Evolutionary conservation across 2,888 invertebrate species (phyloP).

Genomic region (Tenthredo notha): DNA sequence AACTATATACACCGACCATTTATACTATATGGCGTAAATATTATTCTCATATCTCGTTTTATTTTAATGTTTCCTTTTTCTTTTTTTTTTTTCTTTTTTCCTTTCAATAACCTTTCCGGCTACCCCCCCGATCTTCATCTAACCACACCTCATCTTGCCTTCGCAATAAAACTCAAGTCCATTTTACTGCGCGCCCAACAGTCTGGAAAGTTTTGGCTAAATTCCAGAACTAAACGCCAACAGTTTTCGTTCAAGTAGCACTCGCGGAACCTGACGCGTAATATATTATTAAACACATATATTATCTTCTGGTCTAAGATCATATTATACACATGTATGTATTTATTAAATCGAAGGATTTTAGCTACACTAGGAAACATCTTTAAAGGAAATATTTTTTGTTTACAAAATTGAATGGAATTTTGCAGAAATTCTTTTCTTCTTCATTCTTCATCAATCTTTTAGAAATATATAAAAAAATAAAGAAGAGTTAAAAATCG

Average conservation of each 20-base stretch:
- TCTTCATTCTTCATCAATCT: background rate
- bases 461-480: too few relatives aligned
- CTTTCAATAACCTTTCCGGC: conserved; percentile 31
- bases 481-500: too few relatives aligned
- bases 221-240: conserved; percentile 65
- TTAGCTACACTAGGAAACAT: background rate
- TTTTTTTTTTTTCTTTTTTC: background rate
- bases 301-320: background rate
- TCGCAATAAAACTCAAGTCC: background rate
- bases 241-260: conserved; percentile 28
- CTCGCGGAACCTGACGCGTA: conserved; percentile 9
- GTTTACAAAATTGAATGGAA: background rate
- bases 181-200: conserved; percentile 69
- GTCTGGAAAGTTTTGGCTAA: conserved; percentile 75
- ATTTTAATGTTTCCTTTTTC: background rate
- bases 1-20: background rate
- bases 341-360: background rate
- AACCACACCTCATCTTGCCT: background rate
- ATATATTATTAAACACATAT: conserved; percentile 7
- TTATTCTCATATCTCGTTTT: conserved; percentile 1
- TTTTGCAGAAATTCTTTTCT: background rate
- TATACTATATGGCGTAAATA: conserved; percentile 6
- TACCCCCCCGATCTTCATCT: background rate
- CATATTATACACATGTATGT: background rate
- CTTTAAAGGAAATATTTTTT: background rate